Percentiles rank a stretch among this genome's conserved stretches.
phyloP scores from a whole-genome alignment of 2,797 vertebrate species.

The Lithobates sylvaticus region DNA sequence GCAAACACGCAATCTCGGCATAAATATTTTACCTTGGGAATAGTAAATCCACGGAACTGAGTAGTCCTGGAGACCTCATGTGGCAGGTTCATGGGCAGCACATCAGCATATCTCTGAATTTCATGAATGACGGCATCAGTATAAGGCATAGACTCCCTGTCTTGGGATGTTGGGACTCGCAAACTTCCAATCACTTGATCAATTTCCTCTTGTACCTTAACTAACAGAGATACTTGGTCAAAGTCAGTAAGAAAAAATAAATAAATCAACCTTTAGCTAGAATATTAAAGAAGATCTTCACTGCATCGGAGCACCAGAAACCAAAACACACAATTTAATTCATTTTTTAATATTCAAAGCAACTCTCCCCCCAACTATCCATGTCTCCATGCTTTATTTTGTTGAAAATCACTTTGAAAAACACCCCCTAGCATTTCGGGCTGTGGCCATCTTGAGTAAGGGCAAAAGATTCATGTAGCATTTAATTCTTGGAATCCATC shows the following conservation, averaged over 20 bases:
- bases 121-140: slow-evolving; percentile 58
- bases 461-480: too few species aligned
- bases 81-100: slow-evolving; percentile 24
- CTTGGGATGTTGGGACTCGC: slow-evolving; percentile 12
- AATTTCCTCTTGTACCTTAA: slow-evolving; percentile 61
- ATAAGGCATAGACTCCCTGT: slow-evolving; percentile 56
- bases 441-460: too few species aligned
- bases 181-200: slow-evolving; percentile 25
- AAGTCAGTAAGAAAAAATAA: not conserved
- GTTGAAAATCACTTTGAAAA: too few species aligned
- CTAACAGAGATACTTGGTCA: slow-evolving; percentile 9
- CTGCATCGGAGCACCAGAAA: too few species aligned
- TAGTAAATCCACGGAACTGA: slow-evolving; percentile 46
- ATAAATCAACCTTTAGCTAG: not conserved
- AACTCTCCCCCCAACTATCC: too few species aligned
- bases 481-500: too few species aligned
- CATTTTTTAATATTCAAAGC: too few species aligned
- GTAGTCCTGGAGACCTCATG: slow-evolving; percentile 17
- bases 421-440: too few species aligned
- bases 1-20: too few species aligned
- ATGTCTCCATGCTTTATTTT: too few species aligned
- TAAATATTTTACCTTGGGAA: slow-evolving; percentile 53
- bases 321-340: too few species aligned
- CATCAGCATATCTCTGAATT: slow-evolving; percentile 34
- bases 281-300: too few species aligned